These are phyloP conservation scores for Luidia sarsii DNA, from an alignment of 53 echinoderm and acorn worm species.

Conservation along the genomic window DNA sequence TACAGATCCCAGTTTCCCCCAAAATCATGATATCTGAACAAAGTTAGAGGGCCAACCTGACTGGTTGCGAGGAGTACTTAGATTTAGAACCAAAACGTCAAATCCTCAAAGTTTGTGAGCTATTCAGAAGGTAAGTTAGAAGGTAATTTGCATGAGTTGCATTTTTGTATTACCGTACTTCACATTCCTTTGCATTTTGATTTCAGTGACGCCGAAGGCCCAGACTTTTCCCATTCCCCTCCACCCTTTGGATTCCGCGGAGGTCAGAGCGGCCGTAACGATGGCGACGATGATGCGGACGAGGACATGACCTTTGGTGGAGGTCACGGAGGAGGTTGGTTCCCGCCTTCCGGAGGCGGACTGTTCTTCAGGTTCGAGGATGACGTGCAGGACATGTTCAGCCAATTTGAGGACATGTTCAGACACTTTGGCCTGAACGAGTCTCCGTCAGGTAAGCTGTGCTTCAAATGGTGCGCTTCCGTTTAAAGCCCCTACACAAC, in stretches of 20 bases:
- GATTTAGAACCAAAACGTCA: too few species aligned
- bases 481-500: too few species aligned
- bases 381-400: constrained; percentile 68
- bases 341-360: constrained; percentile 33
- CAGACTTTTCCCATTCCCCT: constrained; percentile 17
- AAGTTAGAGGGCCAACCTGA: too few species aligned
- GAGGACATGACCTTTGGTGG: constrained; percentile 36
- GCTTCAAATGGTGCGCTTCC: background rate
- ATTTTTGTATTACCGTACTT: too few species aligned
- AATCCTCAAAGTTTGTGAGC: too few species aligned
- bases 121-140: too few species aligned
- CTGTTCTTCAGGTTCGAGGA: constrained; percentile 50
- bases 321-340: constrained; percentile 45
- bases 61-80: too few species aligned
- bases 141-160: too few species aligned
- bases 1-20: too few species aligned
- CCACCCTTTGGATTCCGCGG: constrained; percentile 30
- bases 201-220: constrained; percentile 31
- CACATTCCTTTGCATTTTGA: too few species aligned
- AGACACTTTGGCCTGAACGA: constrained; percentile 67
- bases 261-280: background rate
- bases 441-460: constrained; percentile 60
- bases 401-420: constrained; percentile 86
- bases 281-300: constrained; percentile 36
- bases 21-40: too few species aligned